Percentiles rank a stretch among this genome's conserved stretches.
Evolutionary conservation across 1,140 invertebrate genomes (phyloP).

Genomic region (Scaptomyza montana): DNA sequence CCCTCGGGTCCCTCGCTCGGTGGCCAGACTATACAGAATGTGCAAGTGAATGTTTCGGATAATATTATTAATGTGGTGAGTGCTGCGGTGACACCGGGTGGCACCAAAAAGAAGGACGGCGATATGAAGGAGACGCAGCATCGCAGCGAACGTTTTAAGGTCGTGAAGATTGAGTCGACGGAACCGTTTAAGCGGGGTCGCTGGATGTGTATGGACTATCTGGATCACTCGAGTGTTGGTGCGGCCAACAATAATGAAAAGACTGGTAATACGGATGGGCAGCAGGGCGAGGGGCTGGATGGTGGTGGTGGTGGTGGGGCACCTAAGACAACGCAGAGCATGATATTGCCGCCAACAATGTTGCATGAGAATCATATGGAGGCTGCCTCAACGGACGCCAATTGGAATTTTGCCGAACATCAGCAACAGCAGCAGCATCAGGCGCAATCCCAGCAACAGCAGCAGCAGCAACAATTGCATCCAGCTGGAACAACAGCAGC

Average conservation of each 20-base stretch:
- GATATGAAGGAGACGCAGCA: slow-evolving; percentile 89
- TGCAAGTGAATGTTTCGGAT: slow-evolving; percentile 87
- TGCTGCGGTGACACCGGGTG: slow-evolving; percentile 84
- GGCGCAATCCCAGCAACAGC: slow-evolving; percentile 4
- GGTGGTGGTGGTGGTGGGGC: slow-evolving; percentile 20
- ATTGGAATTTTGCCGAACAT: slow-evolving; percentile 72
- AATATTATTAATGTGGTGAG: slow-evolving; percentile 88
- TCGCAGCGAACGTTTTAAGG: slow-evolving; percentile 95
- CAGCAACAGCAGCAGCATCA: slow-evolving; percentile 30
- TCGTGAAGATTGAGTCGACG: slow-evolving; percentile 97
- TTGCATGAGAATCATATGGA: slow-evolving; percentile 75
- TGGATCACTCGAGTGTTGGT: slow-evolving; percentile 88
- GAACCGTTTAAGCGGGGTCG: slow-evolving; percentile 96
- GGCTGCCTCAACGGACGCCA: slow-evolving; percentile 70
- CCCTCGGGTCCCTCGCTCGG: slow-evolving; percentile 73
- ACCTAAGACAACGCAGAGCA: slow-evolving; percentile 80
- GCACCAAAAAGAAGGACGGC: slow-evolving; percentile 86
- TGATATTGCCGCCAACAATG: slow-evolving; percentile 76
- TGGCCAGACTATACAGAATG: slow-evolving; percentile 84
- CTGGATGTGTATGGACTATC: slow-evolving; percentile 98
- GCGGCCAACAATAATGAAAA: slow-evolving; percentile 75
- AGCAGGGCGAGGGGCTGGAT: slow-evolving; percentile 3
- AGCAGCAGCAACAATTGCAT: slow-evolving; percentile 19
- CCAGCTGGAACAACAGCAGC: not conserved
- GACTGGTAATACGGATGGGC: slow-evolving; percentile 63